Base-by-base conservation (phyloP, 2,888 invertebrate species). In the Carabus problematicus region DNA sequence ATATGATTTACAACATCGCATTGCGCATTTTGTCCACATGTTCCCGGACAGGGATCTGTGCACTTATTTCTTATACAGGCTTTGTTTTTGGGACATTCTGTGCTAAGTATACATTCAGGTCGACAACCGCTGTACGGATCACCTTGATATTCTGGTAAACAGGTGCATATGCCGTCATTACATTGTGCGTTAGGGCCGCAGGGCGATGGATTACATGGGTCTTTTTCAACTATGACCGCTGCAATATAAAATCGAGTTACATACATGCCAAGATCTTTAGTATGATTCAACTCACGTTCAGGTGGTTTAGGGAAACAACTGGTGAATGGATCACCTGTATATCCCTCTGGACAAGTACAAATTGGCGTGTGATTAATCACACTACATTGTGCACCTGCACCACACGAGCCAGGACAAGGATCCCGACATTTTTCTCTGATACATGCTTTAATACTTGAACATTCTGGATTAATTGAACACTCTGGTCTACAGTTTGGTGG, bases 341-440 rank as follows among this genome's bases (percentile, higher is more conserved):
- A 91, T 73, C 88, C 89, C 29, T 87, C 84, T 1, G 88, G 81
- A 76, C 94, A 94, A 4, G 87, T 84, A 78, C 94, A 94, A 61
- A 88, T 87, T 1, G 93, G 92, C 70, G 85, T 89, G 75, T 93
- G 92, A 77, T 89, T 91, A 71, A 88, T 85, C 6, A 92, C 90
- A 47, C 79, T 79, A 76, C 91, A 88, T 73, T 85, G 83, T 67
- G 91, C 85, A 75, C 86, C 84, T 70, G 87, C 76, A 55, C 91
- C 91, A 76, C 91, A 94, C 6, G 90, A 90, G 9, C 92, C 92
- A 8, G 90, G 90, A 75, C 93, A 94, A n/a, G 93, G 93, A 79
- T 93, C 92, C 72, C 82, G 84, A 78, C 93, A 93, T 79, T 86
- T 90, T 76, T 90, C 88, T 73, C 88, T 87, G 55, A 93, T 89